Base-by-base conservation (phyloP, 2,797 vertebrate genomes). In the Valencia hispanica region DNA sequence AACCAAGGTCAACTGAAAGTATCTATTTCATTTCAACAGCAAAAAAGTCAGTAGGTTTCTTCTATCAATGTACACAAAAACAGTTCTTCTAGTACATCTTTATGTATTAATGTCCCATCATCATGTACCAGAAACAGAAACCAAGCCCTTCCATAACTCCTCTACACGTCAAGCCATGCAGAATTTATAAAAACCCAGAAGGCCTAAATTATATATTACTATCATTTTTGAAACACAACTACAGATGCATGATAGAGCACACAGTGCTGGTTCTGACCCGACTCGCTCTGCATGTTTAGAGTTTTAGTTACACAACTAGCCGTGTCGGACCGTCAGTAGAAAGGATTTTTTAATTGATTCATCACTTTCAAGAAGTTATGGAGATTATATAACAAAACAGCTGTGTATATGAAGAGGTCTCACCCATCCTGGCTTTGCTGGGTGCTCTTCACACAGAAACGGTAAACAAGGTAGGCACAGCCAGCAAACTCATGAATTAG, bases 271-370 rank as follows among this genome's bases (percentile, higher is more conserved):
- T 79, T 41, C 12, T 27, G 55, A 25, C 32, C 5, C 69, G 61
- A 61, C 12, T 34, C 73, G 34, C 53, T 70, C 10, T 34, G 30
- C 11, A 6, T 48, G 43, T 57, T 70, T 51, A 48, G 39, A 68
- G 34, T 10, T 66, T 47, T 27, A 59, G 70, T 41, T 39, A 61
- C 72, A 73, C 73, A 34, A 63, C 32, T 20, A 55, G 53, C 48
- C 25, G 48, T 1, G 43, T 27, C 32, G 14, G 50, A 76, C 22
- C 32, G 30, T 18, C 47, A 43, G 25, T 12, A 65, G 77, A 68
- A 70, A 75, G 45, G 27, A 66, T 18, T 51, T 73, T n/a, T 50
- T 79, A 55, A 79, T 68, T 68, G 45, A 74, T 74, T 71, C 68
- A 70, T 39, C 20, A 65, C 66, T 84, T 70, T 48, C 27, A 61